These are phyloP conservation scores for Eupithecia exiguata DNA, from an alignment of 2,888 invertebrate species.

Conservation along the genomic window DNA sequence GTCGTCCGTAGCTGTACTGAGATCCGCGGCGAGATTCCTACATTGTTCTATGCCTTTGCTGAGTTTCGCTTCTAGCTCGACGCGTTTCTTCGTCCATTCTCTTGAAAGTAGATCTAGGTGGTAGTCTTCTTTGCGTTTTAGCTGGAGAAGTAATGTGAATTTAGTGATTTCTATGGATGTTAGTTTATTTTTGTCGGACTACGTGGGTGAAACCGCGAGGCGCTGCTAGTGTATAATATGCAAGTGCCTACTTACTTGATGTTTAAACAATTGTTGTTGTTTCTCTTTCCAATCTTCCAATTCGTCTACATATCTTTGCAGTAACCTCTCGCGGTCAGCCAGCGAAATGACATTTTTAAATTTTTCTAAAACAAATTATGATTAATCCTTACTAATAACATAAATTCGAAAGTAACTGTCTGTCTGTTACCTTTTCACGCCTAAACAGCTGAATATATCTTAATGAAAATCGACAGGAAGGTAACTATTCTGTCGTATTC, in stretches of 20 bases:
- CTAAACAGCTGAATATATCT: no score
- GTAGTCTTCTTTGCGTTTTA: conserved; percentile 84
- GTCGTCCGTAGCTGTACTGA: conserved; percentile 85
- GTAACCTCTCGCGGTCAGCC: conserved; percentile 62
- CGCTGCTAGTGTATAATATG: no score
- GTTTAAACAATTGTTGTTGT: conserved; percentile 85
- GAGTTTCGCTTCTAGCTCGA: conserved; percentile 83
- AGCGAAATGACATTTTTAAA: conserved; percentile 55
- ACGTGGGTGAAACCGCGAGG: no score
- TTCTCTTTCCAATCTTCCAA: conserved; percentile 89
- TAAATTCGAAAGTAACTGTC: no score
- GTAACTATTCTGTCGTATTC: no score
- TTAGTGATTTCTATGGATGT: no score
- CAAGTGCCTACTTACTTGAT: conserved; percentile 70
- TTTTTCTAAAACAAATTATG: conserved; percentile 50
- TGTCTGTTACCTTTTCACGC: no score
- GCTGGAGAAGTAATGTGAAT: conserved; percentile 54
- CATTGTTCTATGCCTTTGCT: conserved; percentile 85
- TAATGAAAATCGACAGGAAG: no score
- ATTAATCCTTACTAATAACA: background rate
- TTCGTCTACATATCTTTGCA: conserved; percentile 85
- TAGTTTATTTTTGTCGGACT: no score
- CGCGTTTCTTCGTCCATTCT: conserved; percentile 84
- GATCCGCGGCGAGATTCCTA: conserved; percentile 82
- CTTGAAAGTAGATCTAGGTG: conserved; percentile 79